Percentiles rank a stretch among this genome's conserved stretches.
Evolutionary conservation across 2,797 vertebrate species (phyloP).

Genomic region (Pangasius mekongensis): DNA sequence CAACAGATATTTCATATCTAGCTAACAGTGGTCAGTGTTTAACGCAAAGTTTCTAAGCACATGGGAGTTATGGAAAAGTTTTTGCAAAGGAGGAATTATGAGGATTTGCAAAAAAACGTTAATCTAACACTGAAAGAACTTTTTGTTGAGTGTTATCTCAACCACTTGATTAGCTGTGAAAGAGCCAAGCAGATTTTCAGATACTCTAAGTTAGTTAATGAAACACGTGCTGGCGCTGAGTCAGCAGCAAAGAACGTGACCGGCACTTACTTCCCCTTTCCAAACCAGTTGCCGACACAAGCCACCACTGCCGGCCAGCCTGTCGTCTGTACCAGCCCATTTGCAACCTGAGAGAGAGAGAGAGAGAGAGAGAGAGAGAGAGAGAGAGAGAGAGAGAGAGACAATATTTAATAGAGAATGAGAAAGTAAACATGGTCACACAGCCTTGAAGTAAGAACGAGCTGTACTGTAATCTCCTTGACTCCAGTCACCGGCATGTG

Average conservation of each 20-base stretch:
- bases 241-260: slow-evolving; percentile 55
- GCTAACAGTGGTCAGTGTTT: not conserved
- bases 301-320: slow-evolving; percentile 95
- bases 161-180: not conserved
- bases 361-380: not conserved
- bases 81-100: not conserved
- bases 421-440: slow-evolving; percentile 20
- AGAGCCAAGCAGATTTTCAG: not conserved
- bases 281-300: slow-evolving; percentile 96
- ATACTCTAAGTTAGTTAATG: not conserved
- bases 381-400: slow-evolving; percentile 11
- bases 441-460: slow-evolving; percentile 13
- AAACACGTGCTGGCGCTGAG: slow-evolving; percentile 35
- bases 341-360: slow-evolving; percentile 79
- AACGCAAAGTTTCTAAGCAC: not conserved
- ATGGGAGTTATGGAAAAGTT: not conserved
- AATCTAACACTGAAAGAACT: slow-evolving; percentile 3
- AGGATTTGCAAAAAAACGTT: not conserved
- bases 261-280: slow-evolving; percentile 94
- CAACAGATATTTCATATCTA: not conserved
- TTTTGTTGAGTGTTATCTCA: not conserved
- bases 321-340: slow-evolving; percentile 91
- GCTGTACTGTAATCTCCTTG: slow-evolving; percentile 20
- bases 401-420: not conserved
- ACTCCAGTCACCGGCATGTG: slow-evolving; percentile 36